Conservation (phyloP, 2,888 invertebrate genomes). For the Notodonta dromedarius region DNA sequence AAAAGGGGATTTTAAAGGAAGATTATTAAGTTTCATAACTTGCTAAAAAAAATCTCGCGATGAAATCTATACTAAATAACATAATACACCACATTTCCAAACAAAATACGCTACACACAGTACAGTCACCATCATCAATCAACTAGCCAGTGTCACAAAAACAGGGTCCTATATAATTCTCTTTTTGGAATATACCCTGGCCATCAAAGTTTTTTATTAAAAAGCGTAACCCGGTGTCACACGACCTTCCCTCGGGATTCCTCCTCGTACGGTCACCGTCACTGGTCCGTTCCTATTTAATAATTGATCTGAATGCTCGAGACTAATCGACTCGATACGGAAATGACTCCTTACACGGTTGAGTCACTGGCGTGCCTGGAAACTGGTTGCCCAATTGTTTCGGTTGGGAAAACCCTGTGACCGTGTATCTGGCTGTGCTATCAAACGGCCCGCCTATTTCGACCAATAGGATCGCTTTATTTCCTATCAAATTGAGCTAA, state of each 20-base stretch:
- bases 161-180: constrained; percentile 8
- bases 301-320: constrained; percentile 81
- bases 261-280: constrained; percentile 66
- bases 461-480: no score
- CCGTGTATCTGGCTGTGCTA: no score
- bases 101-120: background rate
- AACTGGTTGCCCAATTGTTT: constrained; percentile 40
- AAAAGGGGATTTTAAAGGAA: no score
- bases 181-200: constrained; percentile 34
- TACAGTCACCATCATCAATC: constrained; percentile 32
- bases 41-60: no score
- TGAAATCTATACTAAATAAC: background rate
- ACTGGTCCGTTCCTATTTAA: constrained; percentile 64
- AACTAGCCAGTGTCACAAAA: constrained; percentile 30
- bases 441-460: no score
- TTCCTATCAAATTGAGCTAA: no score
- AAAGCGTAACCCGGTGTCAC: constrained; percentile 54
- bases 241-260: constrained; percentile 76
- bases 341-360: constrained; percentile 65
- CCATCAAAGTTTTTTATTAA: constrained; percentile 32
- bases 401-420: constrained; percentile 12
- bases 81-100: background rate
- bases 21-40: no score
- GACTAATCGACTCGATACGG: constrained; percentile 77
- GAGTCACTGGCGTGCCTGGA: constrained; percentile 53